Conservation (phyloP, 1,140 invertebrate genomes). For the Brachionus sp. region DNA sequence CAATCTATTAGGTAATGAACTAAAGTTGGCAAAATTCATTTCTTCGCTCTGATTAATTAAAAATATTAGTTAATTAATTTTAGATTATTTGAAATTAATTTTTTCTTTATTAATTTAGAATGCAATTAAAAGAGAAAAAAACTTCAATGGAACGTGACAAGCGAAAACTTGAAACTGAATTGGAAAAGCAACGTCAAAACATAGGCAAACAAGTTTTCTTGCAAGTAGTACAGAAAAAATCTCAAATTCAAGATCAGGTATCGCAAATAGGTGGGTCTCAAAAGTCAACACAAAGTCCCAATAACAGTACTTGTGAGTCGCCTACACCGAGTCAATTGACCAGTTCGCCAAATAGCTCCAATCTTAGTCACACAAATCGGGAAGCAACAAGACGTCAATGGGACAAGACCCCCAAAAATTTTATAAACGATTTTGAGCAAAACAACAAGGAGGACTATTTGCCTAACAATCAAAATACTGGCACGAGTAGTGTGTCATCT, state of each 20-base stretch:
- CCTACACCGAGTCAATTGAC: constrained; percentile 6
- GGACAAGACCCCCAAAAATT: constrained; percentile 36
- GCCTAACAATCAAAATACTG: background rate
- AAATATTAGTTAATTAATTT: constrained; percentile 1
- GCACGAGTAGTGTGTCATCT: constrained; percentile 15
- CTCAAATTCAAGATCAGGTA: constrained; percentile 1
- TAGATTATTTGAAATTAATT: background rate
- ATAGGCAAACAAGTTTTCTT: constrained; percentile 43
- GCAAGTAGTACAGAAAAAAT: constrained; percentile 40
- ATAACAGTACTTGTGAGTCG: constrained; percentile 19
- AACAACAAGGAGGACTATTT: constrained; percentile 1
- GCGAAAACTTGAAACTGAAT: constrained; percentile 23
- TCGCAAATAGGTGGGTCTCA: background rate
- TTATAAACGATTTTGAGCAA: constrained; percentile 13
- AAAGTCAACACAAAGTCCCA: background rate
- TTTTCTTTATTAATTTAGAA: constrained; percentile 20
- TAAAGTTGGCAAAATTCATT: background rate
- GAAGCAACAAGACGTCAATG: constrained; percentile 27
- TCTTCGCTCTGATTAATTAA: constrained; percentile 12
- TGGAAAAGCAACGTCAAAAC: constrained; percentile 38
- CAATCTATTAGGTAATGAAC: background rate
- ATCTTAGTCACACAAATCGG: background rate
- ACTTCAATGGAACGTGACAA: constrained; percentile 45
- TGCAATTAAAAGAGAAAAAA: constrained; percentile 45
- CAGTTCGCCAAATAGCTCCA: constrained; percentile 8